A percentile compares a stretch with the other conserved stretches of the same genome.
Conservation (phyloP, 2,888 invertebrate species). For the Drosophila pegasa region DNA sequence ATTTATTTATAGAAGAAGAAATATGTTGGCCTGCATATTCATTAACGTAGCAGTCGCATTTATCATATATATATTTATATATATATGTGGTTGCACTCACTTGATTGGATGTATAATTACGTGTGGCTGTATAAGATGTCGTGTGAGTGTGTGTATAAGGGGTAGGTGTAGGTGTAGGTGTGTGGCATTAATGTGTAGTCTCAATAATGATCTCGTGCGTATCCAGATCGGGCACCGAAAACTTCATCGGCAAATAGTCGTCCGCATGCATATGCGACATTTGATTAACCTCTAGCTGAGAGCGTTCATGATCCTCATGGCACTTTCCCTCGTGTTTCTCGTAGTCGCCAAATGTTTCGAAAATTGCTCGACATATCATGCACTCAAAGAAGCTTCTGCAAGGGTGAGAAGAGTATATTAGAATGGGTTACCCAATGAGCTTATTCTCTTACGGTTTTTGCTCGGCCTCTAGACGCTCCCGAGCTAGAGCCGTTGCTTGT, state of each 20-base stretch:
- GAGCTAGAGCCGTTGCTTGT: constrained; percentile 74
- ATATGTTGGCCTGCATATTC: constrained; percentile 67
- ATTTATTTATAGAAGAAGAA: constrained; percentile 73
- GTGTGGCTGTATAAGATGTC: constrained; percentile 13
- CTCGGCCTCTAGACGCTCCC: constrained; percentile 81
- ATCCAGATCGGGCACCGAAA: constrained; percentile 81
- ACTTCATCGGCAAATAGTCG: constrained; percentile 81
- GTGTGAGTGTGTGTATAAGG: neutral
- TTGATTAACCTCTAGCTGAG: constrained; percentile 73
- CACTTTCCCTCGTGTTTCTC: constrained; percentile 83
- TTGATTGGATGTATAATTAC: constrained; percentile 36
- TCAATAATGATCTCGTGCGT: constrained; percentile 83
- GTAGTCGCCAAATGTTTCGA: constrained; percentile 83
- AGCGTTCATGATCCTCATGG: constrained; percentile 72
- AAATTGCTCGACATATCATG: constrained; percentile 82
- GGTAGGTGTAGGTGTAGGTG: constrained; percentile 10
- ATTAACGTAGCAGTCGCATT: constrained; percentile 38
- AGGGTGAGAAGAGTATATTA: neutral
- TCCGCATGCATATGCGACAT: constrained; percentile 75
- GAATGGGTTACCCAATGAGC: neutral
- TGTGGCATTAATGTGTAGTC: constrained; percentile 77
- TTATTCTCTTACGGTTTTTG: constrained; percentile 54
- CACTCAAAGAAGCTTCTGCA: constrained; percentile 82
- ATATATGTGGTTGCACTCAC: constrained; percentile 29
- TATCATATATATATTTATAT: constrained; percentile 40